Evolutionary conservation across 2,113 vertebrate species (phyloP).

Genomic region (Seriola aureovittata): DNA sequence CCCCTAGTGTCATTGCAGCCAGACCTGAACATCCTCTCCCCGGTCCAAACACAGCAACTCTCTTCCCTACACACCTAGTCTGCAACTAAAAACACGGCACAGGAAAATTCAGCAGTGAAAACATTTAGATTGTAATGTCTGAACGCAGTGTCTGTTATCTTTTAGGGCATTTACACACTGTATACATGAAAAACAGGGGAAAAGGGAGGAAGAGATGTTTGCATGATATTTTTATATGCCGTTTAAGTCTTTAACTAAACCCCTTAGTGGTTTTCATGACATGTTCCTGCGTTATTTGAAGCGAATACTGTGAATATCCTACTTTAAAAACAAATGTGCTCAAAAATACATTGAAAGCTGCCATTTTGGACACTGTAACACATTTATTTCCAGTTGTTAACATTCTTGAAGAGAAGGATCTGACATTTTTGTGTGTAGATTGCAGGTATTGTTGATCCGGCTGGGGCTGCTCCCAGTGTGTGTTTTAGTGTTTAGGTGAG

Average conservation of each 20-base stretch:
- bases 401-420: not conserved
- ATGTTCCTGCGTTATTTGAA: not conserved
- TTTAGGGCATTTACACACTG: not conserved
- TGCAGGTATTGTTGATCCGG: slow-evolving; percentile 29
- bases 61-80: slow-evolving; percentile 62
- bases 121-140: slow-evolving; percentile 35
- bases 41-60: slow-evolving; percentile 68
- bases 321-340: not conserved
- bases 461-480: not conserved
- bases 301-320: not conserved
- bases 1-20: slow-evolving; percentile 62
- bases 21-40: slow-evolving; percentile 76
- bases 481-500: slow-evolving; percentile 28
- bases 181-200: not conserved
- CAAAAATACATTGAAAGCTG: not conserved
- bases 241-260: not conserved
- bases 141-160: slow-evolving; percentile 25
- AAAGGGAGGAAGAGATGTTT: not conserved
- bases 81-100: slow-evolving; percentile 22
- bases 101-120: slow-evolving; percentile 33
- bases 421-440: slow-evolving; percentile 2
- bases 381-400: slow-evolving; percentile 1
- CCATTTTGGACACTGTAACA: not conserved
- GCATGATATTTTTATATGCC: slow-evolving; percentile 8
- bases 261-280: not conserved